Percentiles rank a stretch among this genome's conserved stretches.
These are phyloP conservation scores for Eubasilissa splendida DNA, from an alignment of 2,888 invertebrate genomes.

Conservation along the genomic window DNA sequence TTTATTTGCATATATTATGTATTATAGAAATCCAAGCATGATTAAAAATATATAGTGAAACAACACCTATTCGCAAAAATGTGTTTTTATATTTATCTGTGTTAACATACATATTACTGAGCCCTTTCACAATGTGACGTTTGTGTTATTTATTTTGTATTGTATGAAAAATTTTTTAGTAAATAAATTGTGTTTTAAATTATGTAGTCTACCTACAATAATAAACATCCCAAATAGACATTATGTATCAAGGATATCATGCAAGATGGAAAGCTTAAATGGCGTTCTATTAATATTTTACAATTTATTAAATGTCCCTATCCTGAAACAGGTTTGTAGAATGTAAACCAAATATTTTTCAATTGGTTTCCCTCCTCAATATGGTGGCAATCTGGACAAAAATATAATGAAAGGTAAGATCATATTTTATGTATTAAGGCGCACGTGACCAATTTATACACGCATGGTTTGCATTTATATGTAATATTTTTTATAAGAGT, in stretches of 20 bases:
- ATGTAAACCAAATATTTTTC: too few relatives aligned
- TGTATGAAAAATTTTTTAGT: slow-evolving; percentile 6
- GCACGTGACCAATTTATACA: too few relatives aligned
- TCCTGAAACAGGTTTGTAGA: too few relatives aligned
- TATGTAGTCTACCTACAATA: background rate
- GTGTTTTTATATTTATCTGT: background rate
- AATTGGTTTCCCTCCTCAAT: too few relatives aligned
- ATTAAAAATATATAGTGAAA: background rate
- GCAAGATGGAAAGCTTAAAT: too few relatives aligned
- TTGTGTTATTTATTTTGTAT: slow-evolving; percentile 12
- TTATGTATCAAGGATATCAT: background rate
- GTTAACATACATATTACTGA: background rate
- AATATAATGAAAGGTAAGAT: too few relatives aligned
- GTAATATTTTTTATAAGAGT: too few relatives aligned
- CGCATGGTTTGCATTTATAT: too few relatives aligned
- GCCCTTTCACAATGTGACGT: background rate
- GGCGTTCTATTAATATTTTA: too few relatives aligned
- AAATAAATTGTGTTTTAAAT: slow-evolving; percentile 28
- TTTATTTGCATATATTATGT: background rate
- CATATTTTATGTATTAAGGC: too few relatives aligned
- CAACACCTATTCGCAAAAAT: background rate
- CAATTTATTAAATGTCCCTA: too few relatives aligned
- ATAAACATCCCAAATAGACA: background rate
- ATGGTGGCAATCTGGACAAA: too few relatives aligned
- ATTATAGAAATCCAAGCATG: slow-evolving; percentile 20